Conservation (phyloP, 1,140 invertebrate genomes). For the Apis laboriosa region DNA sequence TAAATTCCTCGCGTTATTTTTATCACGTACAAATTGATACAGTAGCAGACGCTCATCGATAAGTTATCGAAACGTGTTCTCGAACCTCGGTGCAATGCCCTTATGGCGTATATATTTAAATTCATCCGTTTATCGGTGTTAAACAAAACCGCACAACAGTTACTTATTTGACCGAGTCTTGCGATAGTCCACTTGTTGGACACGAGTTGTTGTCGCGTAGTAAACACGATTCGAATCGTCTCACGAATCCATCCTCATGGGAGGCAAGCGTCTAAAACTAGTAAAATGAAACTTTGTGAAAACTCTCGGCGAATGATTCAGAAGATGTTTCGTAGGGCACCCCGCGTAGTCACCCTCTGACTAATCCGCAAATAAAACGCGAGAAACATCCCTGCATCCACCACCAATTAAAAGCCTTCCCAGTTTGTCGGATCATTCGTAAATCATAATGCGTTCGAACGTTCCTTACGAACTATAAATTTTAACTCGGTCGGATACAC, state of each 20-base stretch:
- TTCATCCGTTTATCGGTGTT: constrained; percentile 17
- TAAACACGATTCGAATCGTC: constrained; percentile 38
- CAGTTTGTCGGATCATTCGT: neutral
- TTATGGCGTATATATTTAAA: constrained; percentile 7
- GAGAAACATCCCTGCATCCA: constrained; percentile 8
- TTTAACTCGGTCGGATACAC: neutral
- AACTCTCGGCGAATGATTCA: constrained; percentile 42
- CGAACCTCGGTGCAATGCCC: neutral
- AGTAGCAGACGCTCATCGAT: neutral
- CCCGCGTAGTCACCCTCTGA: constrained; percentile 51
- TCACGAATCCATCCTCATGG: neutral
- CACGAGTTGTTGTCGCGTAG: constrained; percentile 17
- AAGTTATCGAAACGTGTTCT: neutral
- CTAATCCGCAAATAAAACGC: constrained; percentile 43
- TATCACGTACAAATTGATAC: neutral
- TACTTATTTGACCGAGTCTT: constrained; percentile 28
- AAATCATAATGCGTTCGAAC: neutral
- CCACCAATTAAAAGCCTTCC: neutral
- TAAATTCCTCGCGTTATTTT: neutral
- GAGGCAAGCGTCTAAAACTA: constrained; percentile 35
- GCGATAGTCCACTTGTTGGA: constrained; percentile 38
- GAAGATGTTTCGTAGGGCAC: constrained; percentile 51
- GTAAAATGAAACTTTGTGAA: constrained; percentile 17
- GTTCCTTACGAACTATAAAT: neutral
- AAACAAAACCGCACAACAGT: constrained; percentile 17